Conservation (phyloP, 2,113 vertebrate species). For the Zosterops hypoxanthus region DNA sequence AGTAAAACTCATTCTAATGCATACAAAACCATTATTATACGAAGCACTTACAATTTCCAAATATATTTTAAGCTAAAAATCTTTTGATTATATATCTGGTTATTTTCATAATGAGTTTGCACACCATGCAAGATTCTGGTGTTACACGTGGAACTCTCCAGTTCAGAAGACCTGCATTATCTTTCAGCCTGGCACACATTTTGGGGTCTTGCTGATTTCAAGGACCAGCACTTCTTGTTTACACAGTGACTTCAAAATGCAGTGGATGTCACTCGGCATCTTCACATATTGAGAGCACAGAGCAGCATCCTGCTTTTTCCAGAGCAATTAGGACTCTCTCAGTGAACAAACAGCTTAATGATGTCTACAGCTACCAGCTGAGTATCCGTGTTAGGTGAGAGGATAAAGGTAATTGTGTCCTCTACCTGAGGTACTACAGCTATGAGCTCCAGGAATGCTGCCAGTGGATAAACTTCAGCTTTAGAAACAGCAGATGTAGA, state of each 20-base stretch:
- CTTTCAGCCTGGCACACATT: not conserved
- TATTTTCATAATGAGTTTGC: not conserved
- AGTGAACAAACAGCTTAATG: not conserved
- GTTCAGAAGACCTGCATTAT: not conserved
- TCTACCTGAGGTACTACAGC: not conserved
- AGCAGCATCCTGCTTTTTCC: not conserved
- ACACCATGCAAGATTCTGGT: not conserved
- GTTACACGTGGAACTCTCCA: not conserved
- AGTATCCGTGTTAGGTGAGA: not conserved
- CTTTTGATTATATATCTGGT: not conserved
- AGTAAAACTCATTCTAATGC: not conserved
- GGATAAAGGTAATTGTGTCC: not conserved
- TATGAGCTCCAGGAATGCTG: not conserved
- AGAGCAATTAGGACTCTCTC: not conserved
- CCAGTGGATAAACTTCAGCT: not conserved
- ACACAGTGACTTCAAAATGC: not conserved
- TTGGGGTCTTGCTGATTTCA: not conserved
- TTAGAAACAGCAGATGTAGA: not conserved
- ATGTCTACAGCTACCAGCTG: not conserved
- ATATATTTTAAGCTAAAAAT: not conserved
- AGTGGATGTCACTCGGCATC: not conserved
- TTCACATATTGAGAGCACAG: not conserved
- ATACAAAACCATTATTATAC: not conserved
- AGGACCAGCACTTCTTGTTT: not conserved
- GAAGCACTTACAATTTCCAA: not conserved